phyloP scores from a whole-genome alignment of 2,113 vertebrate genomes.

The Toxostoma redivivum region DNA sequence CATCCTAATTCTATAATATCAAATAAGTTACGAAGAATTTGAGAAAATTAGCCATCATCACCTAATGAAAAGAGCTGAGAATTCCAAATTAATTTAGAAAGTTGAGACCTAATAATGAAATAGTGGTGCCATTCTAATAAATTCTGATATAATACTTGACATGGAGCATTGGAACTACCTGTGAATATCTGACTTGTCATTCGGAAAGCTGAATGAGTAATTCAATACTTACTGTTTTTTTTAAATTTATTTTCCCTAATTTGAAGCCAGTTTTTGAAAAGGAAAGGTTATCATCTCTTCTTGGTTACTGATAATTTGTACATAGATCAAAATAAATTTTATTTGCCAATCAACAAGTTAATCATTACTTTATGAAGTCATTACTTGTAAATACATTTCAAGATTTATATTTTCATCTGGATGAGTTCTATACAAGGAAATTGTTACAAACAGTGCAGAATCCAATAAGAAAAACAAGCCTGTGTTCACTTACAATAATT shows the following conservation, averaged over 20 bases:
- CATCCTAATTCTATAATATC: conserved; percentile 71
- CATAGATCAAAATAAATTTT: neutral
- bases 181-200: neutral
- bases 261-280: neutral
- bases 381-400: neutral
- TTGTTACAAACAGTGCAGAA: neutral
- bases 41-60: conserved; percentile 49
- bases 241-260: neutral
- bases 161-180: neutral
- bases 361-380: neutral
- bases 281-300: fast-evolving
- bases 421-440: neutral
- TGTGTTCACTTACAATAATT: neutral
- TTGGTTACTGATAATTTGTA: neutral
- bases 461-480: neutral
- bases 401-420: neutral
- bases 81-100: neutral
- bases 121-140: conserved; percentile 32
- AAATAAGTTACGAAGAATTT: conserved; percentile 59
- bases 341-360: neutral
- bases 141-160: conserved; percentile 48
- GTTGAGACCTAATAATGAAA: conserved; percentile 36
- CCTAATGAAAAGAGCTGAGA: neutral
- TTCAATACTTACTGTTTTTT: neutral
- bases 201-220: neutral